phyloP scores from a whole-genome alignment of 2,797 vertebrate species.

The Melanotaenia trifasciata region DNA sequence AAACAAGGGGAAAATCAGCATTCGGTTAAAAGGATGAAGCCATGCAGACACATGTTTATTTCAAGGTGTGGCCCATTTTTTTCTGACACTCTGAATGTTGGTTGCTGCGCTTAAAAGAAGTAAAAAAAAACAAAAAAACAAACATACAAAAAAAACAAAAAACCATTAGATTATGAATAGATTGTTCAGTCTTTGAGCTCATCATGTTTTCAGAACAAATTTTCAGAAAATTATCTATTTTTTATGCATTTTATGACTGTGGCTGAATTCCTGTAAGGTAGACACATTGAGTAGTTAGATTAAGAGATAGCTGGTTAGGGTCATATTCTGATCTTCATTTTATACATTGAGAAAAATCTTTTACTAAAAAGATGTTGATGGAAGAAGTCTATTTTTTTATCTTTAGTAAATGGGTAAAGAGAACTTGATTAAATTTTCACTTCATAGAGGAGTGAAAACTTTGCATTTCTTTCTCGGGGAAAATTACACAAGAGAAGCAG shows the following conservation, averaged over 20 bases:
- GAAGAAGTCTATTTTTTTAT: background rate
- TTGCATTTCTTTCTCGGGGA: background rate
- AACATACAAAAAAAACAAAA: too few relatives aligned
- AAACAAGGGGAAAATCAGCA: background rate
- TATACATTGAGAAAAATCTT: background rate
- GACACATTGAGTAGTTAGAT: background rate
- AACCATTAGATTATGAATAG: background rate
- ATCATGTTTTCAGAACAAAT: background rate
- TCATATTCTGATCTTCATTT: background rate
- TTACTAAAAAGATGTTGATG: background rate
- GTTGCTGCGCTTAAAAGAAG: background rate
- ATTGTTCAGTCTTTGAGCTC: slow-evolving; percentile 5
- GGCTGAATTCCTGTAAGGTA: too few relatives aligned
- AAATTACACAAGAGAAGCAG: background rate
- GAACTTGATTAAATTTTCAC: too few relatives aligned
- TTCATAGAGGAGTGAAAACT: too few relatives aligned
- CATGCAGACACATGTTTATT: slow-evolving; percentile 1
- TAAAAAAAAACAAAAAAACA: too few relatives aligned
- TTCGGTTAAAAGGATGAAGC: background rate
- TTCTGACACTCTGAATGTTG: background rate
- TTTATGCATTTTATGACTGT: background rate
- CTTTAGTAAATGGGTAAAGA: background rate
- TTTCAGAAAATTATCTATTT: background rate
- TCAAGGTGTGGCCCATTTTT: slow-evolving; percentile 20
- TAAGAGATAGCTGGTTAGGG: background rate